phyloP scores from a whole-genome alignment of 2,797 vertebrate species.

The Bucorvus abyssinicus region DNA sequence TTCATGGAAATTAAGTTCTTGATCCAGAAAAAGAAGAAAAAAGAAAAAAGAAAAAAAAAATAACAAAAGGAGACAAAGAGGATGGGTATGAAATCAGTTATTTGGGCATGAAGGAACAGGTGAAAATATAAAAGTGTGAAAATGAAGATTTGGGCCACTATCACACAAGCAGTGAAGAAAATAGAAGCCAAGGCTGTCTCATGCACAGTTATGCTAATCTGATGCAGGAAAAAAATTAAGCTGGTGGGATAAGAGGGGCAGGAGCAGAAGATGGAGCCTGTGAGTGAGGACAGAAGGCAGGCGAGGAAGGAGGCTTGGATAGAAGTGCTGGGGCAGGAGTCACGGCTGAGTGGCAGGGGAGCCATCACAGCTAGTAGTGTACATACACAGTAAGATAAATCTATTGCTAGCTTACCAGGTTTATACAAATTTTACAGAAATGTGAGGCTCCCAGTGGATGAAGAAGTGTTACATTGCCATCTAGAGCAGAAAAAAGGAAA shows the following conservation, averaged over 20 bases:
- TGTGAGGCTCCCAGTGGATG: not conserved
- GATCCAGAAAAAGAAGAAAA: not conserved
- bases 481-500: constrained; percentile 56
- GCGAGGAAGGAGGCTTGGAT: not conserved
- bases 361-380: not conserved
- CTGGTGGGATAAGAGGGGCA: not conserved
- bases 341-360: not conserved
- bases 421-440: constrained; percentile 32
- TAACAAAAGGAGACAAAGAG: not conserved
- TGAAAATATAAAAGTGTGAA: not conserved
- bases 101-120: not conserved
- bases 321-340: not conserved
- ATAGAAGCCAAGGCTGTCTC: not conserved
- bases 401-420: not conserved
- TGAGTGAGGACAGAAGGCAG: not conserved
- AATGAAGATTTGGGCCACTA: not conserved
- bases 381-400: not conserved
- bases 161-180: not conserved
- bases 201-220: not conserved
- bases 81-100: not conserved
- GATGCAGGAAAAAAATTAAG: not conserved
- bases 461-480: constrained; percentile 59
- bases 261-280: not conserved
- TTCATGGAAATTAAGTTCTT: not conserved
- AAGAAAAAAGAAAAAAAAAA: too few relatives aligned